Base-by-base conservation (phyloP, 2,113 vertebrate genomes). In the Centropus bengalensis region DNA sequence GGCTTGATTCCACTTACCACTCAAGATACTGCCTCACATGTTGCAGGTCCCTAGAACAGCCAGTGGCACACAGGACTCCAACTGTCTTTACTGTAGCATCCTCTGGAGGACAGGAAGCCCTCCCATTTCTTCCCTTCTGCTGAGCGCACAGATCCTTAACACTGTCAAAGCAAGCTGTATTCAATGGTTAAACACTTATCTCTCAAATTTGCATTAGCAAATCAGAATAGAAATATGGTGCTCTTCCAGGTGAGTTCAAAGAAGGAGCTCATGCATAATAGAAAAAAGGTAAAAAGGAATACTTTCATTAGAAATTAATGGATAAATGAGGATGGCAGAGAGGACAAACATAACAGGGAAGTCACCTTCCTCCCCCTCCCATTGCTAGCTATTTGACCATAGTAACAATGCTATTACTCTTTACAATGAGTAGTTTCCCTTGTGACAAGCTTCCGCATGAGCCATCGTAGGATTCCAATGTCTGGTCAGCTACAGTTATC, bases 1-100 rank as follows among this genome's bases (percentile, higher is more conserved):
- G 54, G 14, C 52, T 74, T 44, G 32, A 59, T 68, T 10, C 4
- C 52, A 63, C 12, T 66, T 63, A 26, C 10, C 16, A 22, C 11
- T 67, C 0, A 0, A 0, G 18, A 32, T 40, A 6, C 17, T 79
- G 44, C 40, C 54, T 55, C 26, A 49, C 55, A 26, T 4, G 1
- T 7, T 60, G 40, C 55, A 54, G 40, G 20, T 67, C 52, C 11
- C 33, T 40, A 11, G 14, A 54, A 67, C 3, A 58, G 18, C 9
- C 42, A 44, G 8, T 13, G 8, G 16, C n/a, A 28, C 0, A 0
- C 51, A 19, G 36, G 27, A 78, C 30, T 82, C 13, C 27, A 66
- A 23, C 19, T 22, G 18, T 20, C 59, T 60, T 63, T 6, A 59
- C 8, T 26, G 23, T 5, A 52, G 36, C 8, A 5, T 64, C 20